These are phyloP conservation scores for fruit fly (Drosophila melanogaster) DNA, from an alignment of 1,140 invertebrate genomes.

Conservation along the genomic window Release_6_plus_ISO1_MT NT_033777.3:11622501-11623000, in stretches of 20 bases:
- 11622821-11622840: constrained; percentile 73
- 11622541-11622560: neutral
- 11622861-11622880: neutral
- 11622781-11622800: constrained; percentile 45
- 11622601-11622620: neutral
- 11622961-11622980: constrained; percentile 37
- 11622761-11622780: constrained; percentile 47
- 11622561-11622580: neutral
- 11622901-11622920: constrained; percentile 27
- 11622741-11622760: constrained; percentile 55
- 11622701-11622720: constrained; percentile 27
- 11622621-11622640: neutral
- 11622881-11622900: neutral
- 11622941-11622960: constrained; percentile 26
- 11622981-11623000: constrained; percentile 22
- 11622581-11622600: neutral
- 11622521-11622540: neutral
- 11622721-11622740: constrained; percentile 59
- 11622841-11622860: constrained; percentile 56
- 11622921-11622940: constrained; percentile 36
- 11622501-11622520: neutral
- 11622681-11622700: neutral
- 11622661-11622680: neutral
- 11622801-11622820: constrained; percentile 42
- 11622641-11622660: constrained; percentile 37